These are phyloP conservation scores for Fundulus diaphanus DNA, from an alignment of 2,797 vertebrate species.

Conservation along the genomic window DNA sequence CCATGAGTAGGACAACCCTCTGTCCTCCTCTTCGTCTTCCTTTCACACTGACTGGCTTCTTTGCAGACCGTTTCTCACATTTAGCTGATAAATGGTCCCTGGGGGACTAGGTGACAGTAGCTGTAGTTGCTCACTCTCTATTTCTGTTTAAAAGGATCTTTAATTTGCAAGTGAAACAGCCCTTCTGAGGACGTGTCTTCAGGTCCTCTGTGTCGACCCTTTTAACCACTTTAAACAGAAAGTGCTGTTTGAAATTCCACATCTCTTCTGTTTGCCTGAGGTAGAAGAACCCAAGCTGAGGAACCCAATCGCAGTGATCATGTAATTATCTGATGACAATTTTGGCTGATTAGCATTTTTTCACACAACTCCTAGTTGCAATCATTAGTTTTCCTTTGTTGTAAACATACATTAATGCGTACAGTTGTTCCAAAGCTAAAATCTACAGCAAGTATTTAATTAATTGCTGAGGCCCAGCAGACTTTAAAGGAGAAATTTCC, in stretches of 20 bases:
- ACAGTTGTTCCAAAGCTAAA: neutral
- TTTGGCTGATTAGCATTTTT: neutral
- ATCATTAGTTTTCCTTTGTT: neutral
- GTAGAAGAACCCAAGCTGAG: neutral
- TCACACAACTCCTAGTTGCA: neutral
- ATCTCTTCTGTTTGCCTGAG: slow-evolving; percentile 6
- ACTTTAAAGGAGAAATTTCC: neutral
- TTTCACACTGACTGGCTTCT: slow-evolving; percentile 2
- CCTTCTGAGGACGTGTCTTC: slow-evolving; percentile 14
- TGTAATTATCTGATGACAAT: slow-evolving; percentile 12
- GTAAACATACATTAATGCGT: neutral
- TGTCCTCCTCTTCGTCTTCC: slow-evolving; percentile 16
- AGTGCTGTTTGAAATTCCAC: neutral
- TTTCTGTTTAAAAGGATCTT: slow-evolving; percentile 50
- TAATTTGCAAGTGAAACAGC: slow-evolving; percentile 37
- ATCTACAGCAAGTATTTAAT: neutral
- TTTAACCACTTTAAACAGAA: neutral
- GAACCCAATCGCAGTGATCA: too few species aligned
- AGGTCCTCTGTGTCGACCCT: neutral
- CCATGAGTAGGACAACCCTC: slow-evolving; percentile 32
- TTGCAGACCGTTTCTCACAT: slow-evolving; percentile 26
- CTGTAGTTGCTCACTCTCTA: slow-evolving; percentile 50
- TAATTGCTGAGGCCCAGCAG: neutral
- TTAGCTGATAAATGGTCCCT: slow-evolving; percentile 57
- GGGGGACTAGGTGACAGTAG: slow-evolving; percentile 61